These are phyloP conservation scores for Agonum fuliginosum DNA, from an alignment of 2,888 invertebrate species.

Conservation along the genomic window DNA sequence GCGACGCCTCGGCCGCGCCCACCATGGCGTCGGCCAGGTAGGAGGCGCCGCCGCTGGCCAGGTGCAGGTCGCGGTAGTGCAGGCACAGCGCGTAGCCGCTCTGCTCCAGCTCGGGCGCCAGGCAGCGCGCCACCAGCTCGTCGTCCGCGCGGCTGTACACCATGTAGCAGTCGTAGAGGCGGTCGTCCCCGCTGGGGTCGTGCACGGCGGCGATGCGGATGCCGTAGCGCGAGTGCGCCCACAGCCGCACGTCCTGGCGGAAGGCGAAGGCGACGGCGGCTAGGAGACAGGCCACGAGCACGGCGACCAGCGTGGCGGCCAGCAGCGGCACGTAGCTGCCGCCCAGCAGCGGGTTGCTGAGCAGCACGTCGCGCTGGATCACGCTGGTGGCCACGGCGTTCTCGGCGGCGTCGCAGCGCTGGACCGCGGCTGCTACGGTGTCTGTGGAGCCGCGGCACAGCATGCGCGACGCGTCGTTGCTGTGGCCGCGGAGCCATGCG, in stretches of 20 bases:
- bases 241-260: constrained; percentile 85
- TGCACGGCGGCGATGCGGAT: constrained; percentile 79
- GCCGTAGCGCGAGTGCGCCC: constrained; percentile 87
- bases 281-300: constrained; percentile 81
- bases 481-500: constrained; percentile 82
- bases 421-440: constrained; percentile 75
- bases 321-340: constrained; percentile 85
- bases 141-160: constrained; percentile 89
- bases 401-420: constrained; percentile 80
- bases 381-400: constrained; percentile 79
- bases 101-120: constrained; percentile 84
- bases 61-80: constrained; percentile 79
- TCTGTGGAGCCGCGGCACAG: constrained; percentile 76
- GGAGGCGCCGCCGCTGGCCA: constrained; percentile 78
- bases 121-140: constrained; percentile 81
- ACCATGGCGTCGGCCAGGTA: constrained; percentile 79
- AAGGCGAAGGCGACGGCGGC: constrained; percentile 83
- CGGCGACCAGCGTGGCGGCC: constrained; percentile 81
- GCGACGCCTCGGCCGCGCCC: constrained; percentile 79
- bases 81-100: constrained; percentile 81
- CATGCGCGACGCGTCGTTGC: constrained; percentile 82
- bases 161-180: constrained; percentile 88
- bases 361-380: constrained; percentile 74
- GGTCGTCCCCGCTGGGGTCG: constrained; percentile 72
- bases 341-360: constrained; percentile 79